Evolutionary conservation across 1,140 invertebrate genomes (phyloP).

Genomic region (Drosophila pseudoananassae): DNA sequence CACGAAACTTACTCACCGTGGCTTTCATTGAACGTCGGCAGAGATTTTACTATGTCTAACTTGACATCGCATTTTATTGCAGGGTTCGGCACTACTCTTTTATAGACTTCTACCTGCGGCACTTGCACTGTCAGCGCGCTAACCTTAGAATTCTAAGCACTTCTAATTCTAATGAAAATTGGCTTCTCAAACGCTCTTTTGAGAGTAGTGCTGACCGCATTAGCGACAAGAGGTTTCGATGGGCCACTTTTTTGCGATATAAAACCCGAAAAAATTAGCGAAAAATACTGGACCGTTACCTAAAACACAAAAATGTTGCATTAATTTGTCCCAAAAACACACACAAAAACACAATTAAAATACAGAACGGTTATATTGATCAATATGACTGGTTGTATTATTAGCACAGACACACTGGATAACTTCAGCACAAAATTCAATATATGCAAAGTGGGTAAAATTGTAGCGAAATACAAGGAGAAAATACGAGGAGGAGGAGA

Average conservation of each 20-base stretch:
- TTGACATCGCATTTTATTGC: slow-evolving; percentile 1
- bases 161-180: slow-evolving; percentile 2
- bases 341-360: neutral
- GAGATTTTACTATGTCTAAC: neutral
- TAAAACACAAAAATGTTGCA: neutral
- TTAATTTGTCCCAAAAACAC: slow-evolving; percentile 1
- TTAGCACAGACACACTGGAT: slow-evolving; percentile 13
- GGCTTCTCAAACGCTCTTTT: slow-evolving; percentile 1
- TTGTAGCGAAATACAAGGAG: no score
- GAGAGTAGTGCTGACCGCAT: slow-evolving; percentile 9
- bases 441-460: no score
- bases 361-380: neutral
- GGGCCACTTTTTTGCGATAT: neutral
- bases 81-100: neutral
- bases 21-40: slow-evolving; percentile 1
- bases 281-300: neutral
- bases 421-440: slow-evolving; percentile 8
- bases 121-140: slow-evolving; percentile 2
- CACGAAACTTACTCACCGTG: no score
- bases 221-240: slow-evolving; percentile 8
- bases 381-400: slow-evolving; percentile 13
- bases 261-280: neutral
- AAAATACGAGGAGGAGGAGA: no score
- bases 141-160: slow-evolving; percentile 2
- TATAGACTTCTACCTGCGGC: slow-evolving; percentile 7